Evolutionary conservation across 2,113 vertebrate species (phyloP).

Genomic region (Psettodes erumei): DNA sequence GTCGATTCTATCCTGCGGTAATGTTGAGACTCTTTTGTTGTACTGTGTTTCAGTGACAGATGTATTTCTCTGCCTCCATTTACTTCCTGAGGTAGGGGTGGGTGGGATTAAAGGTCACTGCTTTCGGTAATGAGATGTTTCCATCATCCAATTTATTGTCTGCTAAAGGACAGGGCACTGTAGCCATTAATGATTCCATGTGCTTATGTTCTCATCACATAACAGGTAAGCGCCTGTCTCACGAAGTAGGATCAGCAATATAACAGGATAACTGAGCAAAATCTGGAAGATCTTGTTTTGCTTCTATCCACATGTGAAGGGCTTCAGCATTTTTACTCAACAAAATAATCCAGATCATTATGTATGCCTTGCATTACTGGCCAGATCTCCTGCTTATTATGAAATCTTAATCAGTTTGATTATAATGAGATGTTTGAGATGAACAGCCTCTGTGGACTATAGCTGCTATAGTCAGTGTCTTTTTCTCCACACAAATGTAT

Average conservation of each 20-base stretch:
- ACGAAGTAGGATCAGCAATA: neutral
- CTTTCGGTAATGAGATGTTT: slow-evolving; percentile 45
- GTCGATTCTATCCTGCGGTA: neutral
- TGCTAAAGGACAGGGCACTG: neutral
- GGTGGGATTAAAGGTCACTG: slow-evolving; percentile 31
- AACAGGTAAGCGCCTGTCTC: slow-evolving; percentile 16
- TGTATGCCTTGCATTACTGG: neutral
- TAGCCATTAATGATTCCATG: slow-evolving; percentile 51
- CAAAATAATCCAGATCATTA: neutral
- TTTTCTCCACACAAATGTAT: neutral
- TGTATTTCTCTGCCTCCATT: slow-evolving; percentile 31
- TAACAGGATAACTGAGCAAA: neutral
- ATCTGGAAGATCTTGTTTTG: neutral
- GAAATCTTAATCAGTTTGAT: neutral
- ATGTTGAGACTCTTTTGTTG: neutral
- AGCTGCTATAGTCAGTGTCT: neutral
- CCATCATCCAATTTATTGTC: slow-evolving; percentile 35
- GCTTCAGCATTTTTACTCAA: neutral
- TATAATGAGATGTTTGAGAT: neutral
- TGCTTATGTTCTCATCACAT: slow-evolving; percentile 26
- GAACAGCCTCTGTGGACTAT: neutral
- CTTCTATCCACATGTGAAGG: neutral
- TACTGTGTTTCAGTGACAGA: slow-evolving; percentile 24
- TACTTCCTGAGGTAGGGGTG: neutral
- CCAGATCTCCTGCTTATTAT: neutral